Percentiles rank a stretch among this genome's conserved stretches.
Conservation (phyloP, 2,888 invertebrate genomes). For the Merodon equestris region DNA sequence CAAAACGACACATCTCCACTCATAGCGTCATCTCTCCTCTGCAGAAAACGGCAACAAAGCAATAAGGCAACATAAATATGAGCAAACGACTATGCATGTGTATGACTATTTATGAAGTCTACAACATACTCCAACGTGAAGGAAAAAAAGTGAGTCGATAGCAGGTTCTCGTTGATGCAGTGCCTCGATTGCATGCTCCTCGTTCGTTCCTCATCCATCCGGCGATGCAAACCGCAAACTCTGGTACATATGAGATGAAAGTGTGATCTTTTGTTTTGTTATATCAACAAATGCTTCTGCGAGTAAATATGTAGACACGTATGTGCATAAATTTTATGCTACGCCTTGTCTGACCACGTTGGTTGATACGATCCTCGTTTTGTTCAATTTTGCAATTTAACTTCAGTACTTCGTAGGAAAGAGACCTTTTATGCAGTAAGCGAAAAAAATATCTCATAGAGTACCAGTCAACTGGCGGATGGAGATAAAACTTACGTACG, state of each 20-base stretch:
- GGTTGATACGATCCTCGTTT: constrained; percentile 20
- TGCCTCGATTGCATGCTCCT: constrained; percentile 38
- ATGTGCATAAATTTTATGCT: too few relatives aligned
- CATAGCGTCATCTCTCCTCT: constrained; percentile 53
- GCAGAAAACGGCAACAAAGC: constrained; percentile 50
- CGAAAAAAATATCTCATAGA: too few relatives aligned
- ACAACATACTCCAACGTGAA: neutral
- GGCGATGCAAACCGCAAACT: constrained; percentile 9
- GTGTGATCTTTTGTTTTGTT: constrained; percentile 9
- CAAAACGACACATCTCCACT: constrained; percentile 44
- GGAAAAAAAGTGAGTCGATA: constrained; percentile 22
- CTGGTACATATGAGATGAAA: constrained; percentile 45
- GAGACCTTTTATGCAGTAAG: too few relatives aligned
- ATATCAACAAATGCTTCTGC: too few relatives aligned
- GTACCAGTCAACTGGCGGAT: too few relatives aligned
- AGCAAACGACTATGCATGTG: too few relatives aligned
- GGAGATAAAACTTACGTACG: too few relatives aligned
- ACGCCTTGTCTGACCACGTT: too few relatives aligned
- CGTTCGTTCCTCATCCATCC: constrained; percentile 24
- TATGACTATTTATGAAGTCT: too few relatives aligned
- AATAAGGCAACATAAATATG: neutral
- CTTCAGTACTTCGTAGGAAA: neutral
- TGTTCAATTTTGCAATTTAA: constrained; percentile 13
- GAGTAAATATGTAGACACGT: too few relatives aligned
- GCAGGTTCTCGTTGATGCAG: constrained; percentile 62